Base-by-base conservation (phyloP, 2,797 vertebrate genomes). In the Mormyrus proboscirostris region DNA sequence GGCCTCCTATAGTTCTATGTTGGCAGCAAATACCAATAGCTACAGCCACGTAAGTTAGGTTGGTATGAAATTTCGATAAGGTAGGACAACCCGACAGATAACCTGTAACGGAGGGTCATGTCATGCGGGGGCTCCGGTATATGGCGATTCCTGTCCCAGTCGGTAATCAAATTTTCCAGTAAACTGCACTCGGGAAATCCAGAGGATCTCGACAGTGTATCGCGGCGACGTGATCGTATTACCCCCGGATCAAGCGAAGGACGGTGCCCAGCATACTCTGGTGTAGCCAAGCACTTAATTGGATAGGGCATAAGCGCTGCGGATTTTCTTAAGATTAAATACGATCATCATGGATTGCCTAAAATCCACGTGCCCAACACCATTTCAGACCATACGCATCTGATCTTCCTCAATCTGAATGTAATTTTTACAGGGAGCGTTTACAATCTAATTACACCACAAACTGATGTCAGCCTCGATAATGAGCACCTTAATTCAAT, bases 401-500 rank as follows among this genome's bases (percentile, higher is more conserved):
- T 53, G 19, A 25, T 89, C 29, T 79, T 29, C 59, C 91, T 12
- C 4, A 90, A 92, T 91, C 90, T 91, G 25, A 73, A 73, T 73
- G 69, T 73, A 12, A 16, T 86, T 87, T 83, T 91, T 92, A 89
- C 91, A 85, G 88, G 89, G 85, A 65, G 90, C 88, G 57, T 76
- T 88, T 62, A 33, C 55, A 76, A 90, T 89, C 87, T 86, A 92
- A 94, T 93, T 92, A 90, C 44, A 88, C 29, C 19, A 89, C 73
- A 91, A 92, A 92, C 38, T 92, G 89, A 93, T 92, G 91, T 92
- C 90, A 90, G 90, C 88, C 49, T 14, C 57, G 88, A 89, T 90
- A 92, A 93, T 92, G 88, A 91, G 87, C 62, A 76, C 90, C 90
- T 90, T 83, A 89, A 92, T 90, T 83, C 86, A 87, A 91, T 92